Conservation (phyloP, 1,140 invertebrate genomes). For the Bacillus rossius region DNA sequence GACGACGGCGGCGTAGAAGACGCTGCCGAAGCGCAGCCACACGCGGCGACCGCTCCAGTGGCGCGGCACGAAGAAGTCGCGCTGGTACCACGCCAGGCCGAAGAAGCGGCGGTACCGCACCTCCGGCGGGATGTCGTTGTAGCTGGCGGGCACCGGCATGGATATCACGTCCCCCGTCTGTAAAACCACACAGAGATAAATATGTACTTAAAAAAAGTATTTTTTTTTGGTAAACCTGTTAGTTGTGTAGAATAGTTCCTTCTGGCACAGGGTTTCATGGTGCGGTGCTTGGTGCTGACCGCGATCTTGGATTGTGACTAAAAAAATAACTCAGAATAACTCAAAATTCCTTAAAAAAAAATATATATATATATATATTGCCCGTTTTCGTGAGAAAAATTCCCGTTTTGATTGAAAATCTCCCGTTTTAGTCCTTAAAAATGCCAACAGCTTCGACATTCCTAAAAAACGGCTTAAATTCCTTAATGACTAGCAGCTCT, state of each 20-base stretch:
- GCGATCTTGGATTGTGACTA: neutral
- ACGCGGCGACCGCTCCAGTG: constrained; percentile 39
- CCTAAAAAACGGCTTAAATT: too few relatives aligned
- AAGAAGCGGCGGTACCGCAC: constrained; percentile 49
- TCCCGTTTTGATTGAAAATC: too few relatives aligned
- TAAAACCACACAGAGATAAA: too few relatives aligned
- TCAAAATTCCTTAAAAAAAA: neutral
- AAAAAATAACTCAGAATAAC: neutral
- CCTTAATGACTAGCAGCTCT: too few relatives aligned
- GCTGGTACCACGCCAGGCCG: constrained; percentile 53
- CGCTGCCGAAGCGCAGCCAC: constrained; percentile 45
- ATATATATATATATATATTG: neutral
- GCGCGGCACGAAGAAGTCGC: constrained; percentile 38
- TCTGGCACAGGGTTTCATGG: too few relatives aligned
- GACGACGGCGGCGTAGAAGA: constrained; percentile 45
- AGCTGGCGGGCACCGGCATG: constrained; percentile 60
- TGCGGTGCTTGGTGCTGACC: too few relatives aligned
- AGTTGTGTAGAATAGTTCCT: too few relatives aligned
- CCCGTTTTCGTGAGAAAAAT: too few relatives aligned
- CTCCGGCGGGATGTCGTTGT: constrained; percentile 56
- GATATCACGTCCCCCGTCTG: constrained; percentile 29
- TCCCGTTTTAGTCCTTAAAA: too few relatives aligned
- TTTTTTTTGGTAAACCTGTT: too few relatives aligned
- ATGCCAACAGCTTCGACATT: too few relatives aligned
- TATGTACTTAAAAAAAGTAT: too few relatives aligned